Conservation (phyloP, 2,113 vertebrate species). For the Chlorodrepanis virens region DNA sequence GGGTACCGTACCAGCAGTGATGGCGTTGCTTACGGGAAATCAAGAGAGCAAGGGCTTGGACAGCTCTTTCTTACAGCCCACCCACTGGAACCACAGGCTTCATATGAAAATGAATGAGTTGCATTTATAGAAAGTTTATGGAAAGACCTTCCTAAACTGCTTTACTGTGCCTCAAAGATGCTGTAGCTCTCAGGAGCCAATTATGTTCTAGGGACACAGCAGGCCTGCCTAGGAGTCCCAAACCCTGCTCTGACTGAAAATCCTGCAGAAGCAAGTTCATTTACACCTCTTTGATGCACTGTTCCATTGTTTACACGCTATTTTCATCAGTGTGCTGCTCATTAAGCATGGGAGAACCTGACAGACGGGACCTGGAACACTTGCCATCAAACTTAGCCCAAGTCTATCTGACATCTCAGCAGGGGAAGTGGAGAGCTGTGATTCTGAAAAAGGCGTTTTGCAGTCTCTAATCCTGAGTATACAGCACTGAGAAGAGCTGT, state of each 20-base stretch:
- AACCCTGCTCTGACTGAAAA: background rate
- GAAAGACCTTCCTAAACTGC: background rate
- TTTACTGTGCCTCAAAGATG: background rate
- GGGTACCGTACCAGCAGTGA: background rate
- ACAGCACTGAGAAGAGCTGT: background rate
- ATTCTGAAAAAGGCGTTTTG: background rate
- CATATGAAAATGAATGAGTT: background rate
- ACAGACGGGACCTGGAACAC: background rate
- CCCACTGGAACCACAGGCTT: background rate
- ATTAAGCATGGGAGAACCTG: background rate
- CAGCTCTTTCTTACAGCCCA: background rate
- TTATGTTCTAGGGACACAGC: slow-evolving; percentile 17
- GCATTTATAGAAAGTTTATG: background rate
- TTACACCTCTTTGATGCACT: background rate
- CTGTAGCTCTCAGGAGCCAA: background rate
- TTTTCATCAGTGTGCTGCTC: slow-evolving; percentile 16
- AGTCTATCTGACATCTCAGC: slow-evolving; percentile 19
- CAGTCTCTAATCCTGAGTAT: background rate
- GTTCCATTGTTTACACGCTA: slow-evolving; percentile 7
- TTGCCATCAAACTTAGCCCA: slow-evolving; percentile 38
- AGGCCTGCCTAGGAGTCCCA: background rate
- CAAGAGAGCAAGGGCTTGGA: background rate
- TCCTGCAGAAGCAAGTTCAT: background rate
- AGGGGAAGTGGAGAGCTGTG: background rate
- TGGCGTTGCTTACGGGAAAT: background rate